phyloP scores from a whole-genome alignment of 2,113 vertebrate genomes.

The Asarcornis scutulata region DNA sequence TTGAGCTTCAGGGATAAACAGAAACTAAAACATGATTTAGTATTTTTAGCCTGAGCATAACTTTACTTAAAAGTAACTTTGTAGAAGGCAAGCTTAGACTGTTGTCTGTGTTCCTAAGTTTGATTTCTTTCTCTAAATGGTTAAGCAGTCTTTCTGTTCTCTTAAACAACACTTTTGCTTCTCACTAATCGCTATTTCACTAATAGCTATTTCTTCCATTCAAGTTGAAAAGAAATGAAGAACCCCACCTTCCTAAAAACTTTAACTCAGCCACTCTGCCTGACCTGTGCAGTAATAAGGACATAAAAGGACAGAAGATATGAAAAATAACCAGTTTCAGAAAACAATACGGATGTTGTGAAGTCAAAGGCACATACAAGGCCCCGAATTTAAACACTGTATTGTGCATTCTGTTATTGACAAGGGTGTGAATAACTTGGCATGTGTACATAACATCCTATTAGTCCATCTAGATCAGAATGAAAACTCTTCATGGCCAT shows the following conservation, averaged over 20 bases:
- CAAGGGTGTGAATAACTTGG: neutral
- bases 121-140: neutral
- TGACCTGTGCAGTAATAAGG: neutral
- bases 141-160: neutral
- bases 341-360: neutral
- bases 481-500: fast-evolving
- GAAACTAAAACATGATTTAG: neutral
- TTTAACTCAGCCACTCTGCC: neutral
- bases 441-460: neutral
- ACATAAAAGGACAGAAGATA: neutral
- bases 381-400: neutral
- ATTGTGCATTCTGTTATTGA: neutral
- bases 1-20: neutral
- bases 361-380: neutral
- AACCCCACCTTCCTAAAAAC: neutral
- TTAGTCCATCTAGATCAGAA: neutral
- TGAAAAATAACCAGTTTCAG: neutral
- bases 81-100: neutral
- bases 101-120: neutral
- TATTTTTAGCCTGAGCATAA: neutral
- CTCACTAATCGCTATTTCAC: neutral
- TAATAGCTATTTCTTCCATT: neutral
- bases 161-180: neutral
- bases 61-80: neutral
- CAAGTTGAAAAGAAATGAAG: neutral